A percentile compares a stretch with the other conserved stretches of the same genome.
Evolutionary conservation across 35 echinoderm and acorn worm species (phyloP).

Genomic region (Apostichopus californicus): DNA sequence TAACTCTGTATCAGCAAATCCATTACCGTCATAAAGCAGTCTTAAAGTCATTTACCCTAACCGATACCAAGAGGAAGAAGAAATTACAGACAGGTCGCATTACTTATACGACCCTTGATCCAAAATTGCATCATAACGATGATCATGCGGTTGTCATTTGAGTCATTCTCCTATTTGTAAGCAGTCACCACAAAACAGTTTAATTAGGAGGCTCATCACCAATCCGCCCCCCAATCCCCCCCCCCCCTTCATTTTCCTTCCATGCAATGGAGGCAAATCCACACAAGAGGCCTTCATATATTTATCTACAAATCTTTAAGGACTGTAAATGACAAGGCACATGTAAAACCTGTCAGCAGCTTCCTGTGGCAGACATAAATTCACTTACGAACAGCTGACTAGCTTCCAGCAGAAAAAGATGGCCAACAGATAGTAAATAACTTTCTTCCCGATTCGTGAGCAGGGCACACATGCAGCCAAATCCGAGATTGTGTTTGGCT

Average conservation of each 20-base stretch:
- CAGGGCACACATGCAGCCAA: background rate
- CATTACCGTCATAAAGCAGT: background rate
- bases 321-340: conserved; percentile 37
- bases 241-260: background rate
- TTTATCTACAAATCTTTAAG: conserved; percentile 11
- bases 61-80: background rate
- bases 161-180: conserved; percentile 15
- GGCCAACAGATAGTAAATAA: conserved; percentile 1
- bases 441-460: background rate
- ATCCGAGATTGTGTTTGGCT: background rate
- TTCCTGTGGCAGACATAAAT: conserved; percentile 32
- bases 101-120: too few relatives aligned
- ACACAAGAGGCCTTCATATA: background rate
- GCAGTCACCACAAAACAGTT: conserved; percentile 9
- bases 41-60: too few relatives aligned
- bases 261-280: background rate
- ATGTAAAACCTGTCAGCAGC: background rate
- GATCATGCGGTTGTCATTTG: background rate
- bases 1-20: background rate
- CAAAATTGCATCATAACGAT: background rate
- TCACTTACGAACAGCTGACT: conserved; percentile 5
- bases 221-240: background rate
- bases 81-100: background rate
- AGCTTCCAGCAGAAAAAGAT: background rate
- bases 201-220: conserved; percentile 12